Base-by-base conservation (phyloP, 2,113 vertebrate species). In the Lepisosteus oculatus region DNA sequence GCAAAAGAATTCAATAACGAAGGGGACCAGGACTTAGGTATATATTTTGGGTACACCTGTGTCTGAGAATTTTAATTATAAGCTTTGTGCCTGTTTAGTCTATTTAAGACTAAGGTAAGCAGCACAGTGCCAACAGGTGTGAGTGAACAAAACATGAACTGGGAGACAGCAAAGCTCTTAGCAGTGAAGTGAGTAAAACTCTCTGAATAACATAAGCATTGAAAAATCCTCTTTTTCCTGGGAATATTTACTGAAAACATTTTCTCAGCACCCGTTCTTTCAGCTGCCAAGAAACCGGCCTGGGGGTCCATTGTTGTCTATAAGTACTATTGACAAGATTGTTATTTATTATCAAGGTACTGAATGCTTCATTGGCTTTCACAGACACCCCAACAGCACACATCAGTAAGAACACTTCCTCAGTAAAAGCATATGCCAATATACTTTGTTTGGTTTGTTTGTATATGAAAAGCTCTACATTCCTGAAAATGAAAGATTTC, bases 281-380 rank as follows among this genome's bases (percentile, higher is more conserved):
- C 41, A 68, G 71, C 55, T 54, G 65, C 43, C 65, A 65, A 12
- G 55, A 54, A 61, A 43, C 56, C n/a, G 71, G n/a, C 54, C 45
- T 5, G 54, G 29, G 8, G 62, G 8, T 44, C 29, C 51, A 7
- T 7, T 55, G 66, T 55, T 68, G 41, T 59, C 59, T 56, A 62
- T 69, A 69, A 69, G 61, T 54, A 61, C 47, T 44, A 74, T 64
- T 17, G 70, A 72, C 70, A 65, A 65, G 51, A n/a, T 47, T 43
- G 65, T 69, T 69, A 64, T 74, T 63, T 74, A 63, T 67, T 42
- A 61, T 43, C 61, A 29, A 56, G 11, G 59, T 44, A 42, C 13
- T 54, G 72, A 65, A 61, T 4, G 11, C 56, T 59, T 12, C 56
- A 59, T 59, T 59, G 3, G 56, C 56, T 4, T 59, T 59, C 41